Conservation (phyloP, 2,888 invertebrate species). For the Melieria crassipennis region DNA sequence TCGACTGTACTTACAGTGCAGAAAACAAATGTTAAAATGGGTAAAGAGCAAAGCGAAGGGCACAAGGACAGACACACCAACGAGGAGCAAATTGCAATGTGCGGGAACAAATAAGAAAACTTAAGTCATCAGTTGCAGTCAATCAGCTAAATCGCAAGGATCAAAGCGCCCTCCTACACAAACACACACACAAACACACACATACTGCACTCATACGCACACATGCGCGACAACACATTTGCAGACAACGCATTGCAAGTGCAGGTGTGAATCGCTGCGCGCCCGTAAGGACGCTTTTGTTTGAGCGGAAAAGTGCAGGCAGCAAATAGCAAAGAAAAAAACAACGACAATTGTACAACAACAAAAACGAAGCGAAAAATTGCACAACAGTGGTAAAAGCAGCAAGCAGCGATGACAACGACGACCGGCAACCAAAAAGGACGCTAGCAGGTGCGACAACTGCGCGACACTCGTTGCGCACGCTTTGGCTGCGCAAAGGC, state of each 20-base stretch:
- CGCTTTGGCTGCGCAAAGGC: conserved; percentile 38
- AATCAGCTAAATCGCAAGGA: conserved; percentile 39
- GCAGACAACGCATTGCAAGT: not conserved
- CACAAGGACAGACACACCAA: too few species aligned
- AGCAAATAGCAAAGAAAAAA: conserved; percentile 7
- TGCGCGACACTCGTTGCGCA: conserved; percentile 1
- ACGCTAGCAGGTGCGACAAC: too few species aligned
- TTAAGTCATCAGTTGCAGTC: conserved; percentile 42
- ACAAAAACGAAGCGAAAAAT: not conserved
- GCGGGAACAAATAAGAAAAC: conserved; percentile 31
- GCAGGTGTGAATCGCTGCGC: conserved; percentile 10
- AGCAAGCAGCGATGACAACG: not conserved
- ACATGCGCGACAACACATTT: not conserved
- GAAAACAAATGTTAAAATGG: not conserved
- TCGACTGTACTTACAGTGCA: not conserved
- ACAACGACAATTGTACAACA: not conserved
- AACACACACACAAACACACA: not conserved
- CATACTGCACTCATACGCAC: not conserved
- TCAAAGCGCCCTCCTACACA: not conserved
- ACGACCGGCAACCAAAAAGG: not conserved
- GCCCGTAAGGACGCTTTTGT: conserved; percentile 1
- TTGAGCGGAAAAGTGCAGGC: not conserved
- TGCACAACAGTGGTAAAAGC: not conserved
- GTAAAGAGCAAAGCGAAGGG: conserved; percentile 2
- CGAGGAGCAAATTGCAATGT: not conserved